Evolutionary conservation across 1,140 invertebrate species (phyloP).

Genomic region (Archegozetes longisetosus): DNA sequence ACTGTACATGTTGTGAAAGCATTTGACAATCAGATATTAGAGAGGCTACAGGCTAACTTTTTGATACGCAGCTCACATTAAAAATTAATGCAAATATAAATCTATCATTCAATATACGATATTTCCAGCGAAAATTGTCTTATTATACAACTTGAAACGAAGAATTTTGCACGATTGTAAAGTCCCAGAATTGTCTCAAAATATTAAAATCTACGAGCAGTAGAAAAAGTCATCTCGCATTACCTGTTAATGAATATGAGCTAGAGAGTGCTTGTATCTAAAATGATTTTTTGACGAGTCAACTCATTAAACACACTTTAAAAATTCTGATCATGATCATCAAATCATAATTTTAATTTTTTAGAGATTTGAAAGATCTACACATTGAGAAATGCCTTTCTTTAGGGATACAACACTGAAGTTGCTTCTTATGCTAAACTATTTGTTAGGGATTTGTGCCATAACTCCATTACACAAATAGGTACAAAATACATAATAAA

Average conservation of each 20-base stretch:
- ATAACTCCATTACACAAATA: neutral
- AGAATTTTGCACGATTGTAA: neutral
- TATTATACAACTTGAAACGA: no score
- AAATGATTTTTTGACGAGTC: no score
- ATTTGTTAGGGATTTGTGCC: slow-evolving; percentile 17
- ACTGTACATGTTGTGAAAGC: no score
- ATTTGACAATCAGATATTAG: no score
- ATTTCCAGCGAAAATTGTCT: no score
- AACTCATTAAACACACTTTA: neutral
- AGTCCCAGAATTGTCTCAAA: neutral
- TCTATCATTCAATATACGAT: no score
- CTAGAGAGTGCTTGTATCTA: neutral
- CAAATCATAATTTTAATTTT: neutral
- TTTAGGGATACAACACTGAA: slow-evolving; percentile 15
- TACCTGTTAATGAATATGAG: neutral
- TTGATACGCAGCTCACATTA: no score
- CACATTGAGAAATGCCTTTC: slow-evolving; percentile 17
- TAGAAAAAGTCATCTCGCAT: neutral
- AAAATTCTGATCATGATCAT: no score
- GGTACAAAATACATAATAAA: no score
- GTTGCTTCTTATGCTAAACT: slow-evolving; percentile 18
- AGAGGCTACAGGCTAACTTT: no score
- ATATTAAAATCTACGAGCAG: neutral
- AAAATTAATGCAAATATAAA: no score
- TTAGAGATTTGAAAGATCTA: slow-evolving; percentile 15